Base-by-base conservation (phyloP, 2,797 vertebrate species). In the Clarias pachynema region DNA sequence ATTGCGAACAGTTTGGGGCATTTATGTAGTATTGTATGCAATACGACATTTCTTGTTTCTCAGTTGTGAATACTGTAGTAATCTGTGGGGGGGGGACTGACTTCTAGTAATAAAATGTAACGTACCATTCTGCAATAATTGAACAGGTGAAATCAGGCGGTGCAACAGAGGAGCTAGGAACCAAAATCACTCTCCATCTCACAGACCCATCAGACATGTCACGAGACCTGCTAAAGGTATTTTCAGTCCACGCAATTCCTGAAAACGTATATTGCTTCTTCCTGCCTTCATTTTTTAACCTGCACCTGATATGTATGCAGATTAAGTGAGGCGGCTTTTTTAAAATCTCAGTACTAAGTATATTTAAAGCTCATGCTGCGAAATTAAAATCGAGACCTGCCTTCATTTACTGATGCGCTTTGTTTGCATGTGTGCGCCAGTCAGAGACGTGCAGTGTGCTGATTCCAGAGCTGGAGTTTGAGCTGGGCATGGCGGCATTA, bases 381-480 rank as follows among this genome's bases (percentile, higher is more conserved):
- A n/a, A 12, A 62, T 79, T 66, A 29, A 34, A 31, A 44, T 60
- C 3, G 5, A 56, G 4, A 26, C 20, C 10, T 56, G 18, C 34
- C n/a, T 57, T 66, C 22, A 3, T 44, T 53, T 8, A 40, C 44
- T 80, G 3, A 34, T 59, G 57, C 18, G 22, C 3, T 53, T 22
- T 57, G 22, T 59, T 29, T 70, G 29, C 68, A 16, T 78, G 15
- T 82, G 70, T 82, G 78, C 37, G 3, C 10, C 86, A 97, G 96
- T 99, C 98, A 0, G 98, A 99, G 92, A 99, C 98, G 0, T 99
- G 98, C 81, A 85, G 91, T 0, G 85, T 99, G 84, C 62, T 91
- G 83, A 98, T 99, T 83, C 97, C 98, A 0, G 97, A 99, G 92
- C 93, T 99, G 91, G 97, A 99, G 84, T 99, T 99, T 0, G 98